These are phyloP conservation scores for Aspidiotus destructor DNA, from an alignment of 2,888 invertebrate genomes.

Conservation along the genomic window DNA sequence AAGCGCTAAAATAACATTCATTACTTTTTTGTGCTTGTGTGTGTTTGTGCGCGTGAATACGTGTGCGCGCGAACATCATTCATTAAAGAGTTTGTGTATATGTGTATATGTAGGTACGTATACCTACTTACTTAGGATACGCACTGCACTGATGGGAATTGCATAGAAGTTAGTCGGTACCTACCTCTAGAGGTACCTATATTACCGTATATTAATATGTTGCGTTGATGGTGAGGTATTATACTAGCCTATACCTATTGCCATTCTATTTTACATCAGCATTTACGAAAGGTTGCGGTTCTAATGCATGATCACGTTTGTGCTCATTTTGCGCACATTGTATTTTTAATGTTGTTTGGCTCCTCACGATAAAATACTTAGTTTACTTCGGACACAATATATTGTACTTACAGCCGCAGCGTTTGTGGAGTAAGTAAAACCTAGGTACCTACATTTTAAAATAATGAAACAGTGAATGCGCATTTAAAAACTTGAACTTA, in stretches of 20 bases:
- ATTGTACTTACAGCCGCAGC: background rate
- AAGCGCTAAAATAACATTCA: conserved; percentile 28
- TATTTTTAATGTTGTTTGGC: background rate
- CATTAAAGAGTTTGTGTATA: conserved; percentile 29
- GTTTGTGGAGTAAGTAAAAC: too few relatives aligned
- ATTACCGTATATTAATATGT: too few relatives aligned
- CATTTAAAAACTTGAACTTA: too few relatives aligned
- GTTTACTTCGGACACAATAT: background rate
- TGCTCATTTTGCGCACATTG: background rate
- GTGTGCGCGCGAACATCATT: conserved; percentile 17
- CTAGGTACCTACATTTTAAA: background rate
- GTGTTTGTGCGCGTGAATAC: background rate
- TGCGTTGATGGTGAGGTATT: background rate
- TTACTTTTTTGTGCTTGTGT: conserved; percentile 22
- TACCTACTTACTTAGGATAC: background rate
- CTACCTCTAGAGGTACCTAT: too few relatives aligned
- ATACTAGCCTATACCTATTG: too few relatives aligned
- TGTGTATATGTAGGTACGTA: conserved; percentile 16
- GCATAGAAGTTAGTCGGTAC: too few relatives aligned
- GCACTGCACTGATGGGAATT: too few relatives aligned
- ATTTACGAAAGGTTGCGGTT: conserved; percentile 5
- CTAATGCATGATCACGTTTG: conserved; percentile 19
- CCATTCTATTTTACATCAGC: background rate
- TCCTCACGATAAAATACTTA: background rate
- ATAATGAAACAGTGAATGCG: too few relatives aligned